phyloP scores from a whole-genome alignment of 2,797 vertebrate species.

The Sebastes taczanowskii region DNA sequence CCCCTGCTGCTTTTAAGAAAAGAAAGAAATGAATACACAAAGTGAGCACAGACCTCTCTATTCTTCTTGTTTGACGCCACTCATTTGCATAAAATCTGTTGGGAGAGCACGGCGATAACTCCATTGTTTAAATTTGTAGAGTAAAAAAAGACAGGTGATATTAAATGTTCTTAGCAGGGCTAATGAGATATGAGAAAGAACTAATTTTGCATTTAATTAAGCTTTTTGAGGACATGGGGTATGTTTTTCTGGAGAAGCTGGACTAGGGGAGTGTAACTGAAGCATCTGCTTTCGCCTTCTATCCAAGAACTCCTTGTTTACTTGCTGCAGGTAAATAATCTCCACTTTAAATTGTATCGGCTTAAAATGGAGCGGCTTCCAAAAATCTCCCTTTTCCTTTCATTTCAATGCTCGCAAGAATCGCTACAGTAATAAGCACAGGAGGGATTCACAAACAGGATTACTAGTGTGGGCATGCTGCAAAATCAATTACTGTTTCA shows the following conservation, averaged over 20 bases:
- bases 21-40: background rate
- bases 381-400: constrained; percentile 33
- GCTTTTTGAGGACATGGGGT: constrained; percentile 1
- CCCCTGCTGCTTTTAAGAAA: background rate
- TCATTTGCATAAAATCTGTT: background rate
- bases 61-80: background rate
- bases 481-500: constrained; percentile 63
- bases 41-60: background rate
- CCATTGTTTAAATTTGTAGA: background rate
- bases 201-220: constrained; percentile 17
- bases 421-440: constrained; percentile 52
- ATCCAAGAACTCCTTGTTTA: constrained; percentile 35
- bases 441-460: constrained; percentile 61
- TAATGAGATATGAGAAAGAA: constrained; percentile 22
- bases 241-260: constrained; percentile 1
- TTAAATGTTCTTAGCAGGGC: background rate
- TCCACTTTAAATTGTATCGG: constrained; percentile 32
- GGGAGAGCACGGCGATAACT: background rate
- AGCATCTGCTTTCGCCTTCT: background rate
- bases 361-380: constrained; percentile 33
- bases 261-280: background rate
- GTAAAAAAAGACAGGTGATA: constrained; percentile 6
- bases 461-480: constrained; percentile 59
- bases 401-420: constrained; percentile 33
- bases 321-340: constrained; percentile 48